phyloP scores from a whole-genome alignment of 2,797 vertebrate species.

The Malurus splendens region DNA sequence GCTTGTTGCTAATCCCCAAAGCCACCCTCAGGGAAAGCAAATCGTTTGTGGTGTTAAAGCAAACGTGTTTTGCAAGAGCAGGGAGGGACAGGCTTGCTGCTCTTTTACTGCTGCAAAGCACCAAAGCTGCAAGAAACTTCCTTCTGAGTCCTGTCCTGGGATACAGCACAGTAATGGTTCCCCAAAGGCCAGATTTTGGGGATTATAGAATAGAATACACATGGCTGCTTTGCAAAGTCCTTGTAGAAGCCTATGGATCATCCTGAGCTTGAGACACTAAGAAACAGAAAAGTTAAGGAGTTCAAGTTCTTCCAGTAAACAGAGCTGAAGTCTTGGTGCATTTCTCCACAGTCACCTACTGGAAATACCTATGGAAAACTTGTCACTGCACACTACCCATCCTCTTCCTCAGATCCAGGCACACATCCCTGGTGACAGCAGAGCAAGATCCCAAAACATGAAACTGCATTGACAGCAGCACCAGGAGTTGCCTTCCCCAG shows the following conservation, averaged over 20 bases:
- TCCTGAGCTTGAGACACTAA: rapidly evolving
- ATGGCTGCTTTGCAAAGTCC: neutral
- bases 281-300: neutral
- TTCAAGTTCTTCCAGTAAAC: neutral
- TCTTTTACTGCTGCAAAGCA: neutral
- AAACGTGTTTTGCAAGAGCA: slow-evolving; percentile 2
- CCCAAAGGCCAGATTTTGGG: neutral
- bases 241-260: rapidly evolving
- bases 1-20: neutral
- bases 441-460: neutral
- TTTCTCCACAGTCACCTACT: neutral
- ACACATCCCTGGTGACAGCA: neutral
- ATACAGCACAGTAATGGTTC: neutral
- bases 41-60: neutral
- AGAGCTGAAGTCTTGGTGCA: neutral
- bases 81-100: neutral
- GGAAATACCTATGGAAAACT: neutral
- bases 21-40: slow-evolving; percentile 1
- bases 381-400: neutral
- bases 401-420: neutral
- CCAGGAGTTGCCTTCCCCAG: rapidly evolving
- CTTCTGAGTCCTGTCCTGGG: neutral
- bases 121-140: neutral
- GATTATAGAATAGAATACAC: rapidly evolving
- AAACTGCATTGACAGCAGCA: rapidly evolving